Conservation (phyloP, 2,888 invertebrate genomes). For the Acronicta leporina region DNA sequence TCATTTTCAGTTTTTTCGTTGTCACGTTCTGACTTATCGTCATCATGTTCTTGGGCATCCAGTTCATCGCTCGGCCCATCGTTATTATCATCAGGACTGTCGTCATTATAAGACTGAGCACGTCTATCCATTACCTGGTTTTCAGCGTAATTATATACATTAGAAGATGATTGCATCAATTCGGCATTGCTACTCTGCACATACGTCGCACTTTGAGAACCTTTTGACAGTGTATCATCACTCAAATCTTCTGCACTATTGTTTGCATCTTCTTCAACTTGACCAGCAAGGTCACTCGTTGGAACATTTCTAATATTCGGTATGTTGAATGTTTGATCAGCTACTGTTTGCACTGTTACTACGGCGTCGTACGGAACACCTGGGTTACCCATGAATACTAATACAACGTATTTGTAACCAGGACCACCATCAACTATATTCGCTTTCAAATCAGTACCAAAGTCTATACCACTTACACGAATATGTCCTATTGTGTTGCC, state of each 20-base stretch:
- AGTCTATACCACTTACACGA: constrained; percentile 83
- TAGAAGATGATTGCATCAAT: constrained; percentile 70
- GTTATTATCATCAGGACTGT: constrained; percentile 25
- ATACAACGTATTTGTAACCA: constrained; percentile 81
- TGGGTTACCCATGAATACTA: constrained; percentile 79
- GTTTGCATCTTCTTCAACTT: constrained; percentile 56
- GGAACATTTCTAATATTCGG: constrained; percentile 45
- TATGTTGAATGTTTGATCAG: constrained; percentile 38
- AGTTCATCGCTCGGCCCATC: constrained; percentile 30
- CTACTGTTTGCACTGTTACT: constrained; percentile 76
- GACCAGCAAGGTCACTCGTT: constrained; percentile 34
- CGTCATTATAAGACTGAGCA: constrained; percentile 37
- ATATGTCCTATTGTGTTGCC: constrained; percentile 80
- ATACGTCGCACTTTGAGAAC: constrained; percentile 41
- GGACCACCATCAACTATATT: constrained; percentile 83
- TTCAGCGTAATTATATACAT: constrained; percentile 68
- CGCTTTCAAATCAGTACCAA: constrained; percentile 81
- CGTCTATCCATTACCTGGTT: constrained; percentile 57
- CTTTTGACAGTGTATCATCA: constrained; percentile 65
- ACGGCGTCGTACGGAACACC: constrained; percentile 78
- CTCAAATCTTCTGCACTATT: constrained; percentile 67
- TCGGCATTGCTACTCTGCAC: constrained; percentile 61
- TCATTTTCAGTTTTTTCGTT: constrained; percentile 14
- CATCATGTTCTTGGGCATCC: constrained; percentile 35
- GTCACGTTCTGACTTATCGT: constrained; percentile 15